phyloP scores from a whole-genome alignment of 2,888 invertebrate genomes.

The Parapristionchus giblindavisi region DNA sequence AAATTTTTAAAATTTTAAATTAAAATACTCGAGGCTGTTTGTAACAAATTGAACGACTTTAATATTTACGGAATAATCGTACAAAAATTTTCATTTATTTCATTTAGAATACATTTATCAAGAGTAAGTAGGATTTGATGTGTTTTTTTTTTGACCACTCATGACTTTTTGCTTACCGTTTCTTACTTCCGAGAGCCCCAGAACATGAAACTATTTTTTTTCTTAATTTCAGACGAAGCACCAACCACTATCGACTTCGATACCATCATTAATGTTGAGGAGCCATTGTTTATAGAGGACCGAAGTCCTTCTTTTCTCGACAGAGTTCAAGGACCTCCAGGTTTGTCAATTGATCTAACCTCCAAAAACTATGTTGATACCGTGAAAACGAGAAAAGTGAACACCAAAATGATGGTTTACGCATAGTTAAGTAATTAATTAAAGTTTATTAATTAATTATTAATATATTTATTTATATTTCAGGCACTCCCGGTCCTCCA shows the following conservation, averaged over 20 bases:
- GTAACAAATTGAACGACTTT: no score
- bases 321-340: constrained; percentile 15
- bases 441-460: neutral
- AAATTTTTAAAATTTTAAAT: neutral
- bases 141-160: no score
- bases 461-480: neutral
- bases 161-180: no score
- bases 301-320: neutral
- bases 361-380: neutral
- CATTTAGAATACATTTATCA: no score
- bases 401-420: neutral
- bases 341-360: neutral
- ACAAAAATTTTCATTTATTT: no score
- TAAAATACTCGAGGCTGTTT: no score
- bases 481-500: constrained; percentile 51
- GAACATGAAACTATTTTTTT: no score
- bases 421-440: neutral
- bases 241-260: constrained; percentile 26
- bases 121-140: no score
- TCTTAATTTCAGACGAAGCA: neutral
- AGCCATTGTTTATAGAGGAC: neutral
- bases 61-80: no score
- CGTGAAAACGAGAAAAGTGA: neutral
- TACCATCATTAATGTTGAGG: neutral
- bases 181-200: no score